These are phyloP conservation scores for Thyatira batis DNA, from an alignment of 2,888 invertebrate genomes.

Conservation along the genomic window DNA sequence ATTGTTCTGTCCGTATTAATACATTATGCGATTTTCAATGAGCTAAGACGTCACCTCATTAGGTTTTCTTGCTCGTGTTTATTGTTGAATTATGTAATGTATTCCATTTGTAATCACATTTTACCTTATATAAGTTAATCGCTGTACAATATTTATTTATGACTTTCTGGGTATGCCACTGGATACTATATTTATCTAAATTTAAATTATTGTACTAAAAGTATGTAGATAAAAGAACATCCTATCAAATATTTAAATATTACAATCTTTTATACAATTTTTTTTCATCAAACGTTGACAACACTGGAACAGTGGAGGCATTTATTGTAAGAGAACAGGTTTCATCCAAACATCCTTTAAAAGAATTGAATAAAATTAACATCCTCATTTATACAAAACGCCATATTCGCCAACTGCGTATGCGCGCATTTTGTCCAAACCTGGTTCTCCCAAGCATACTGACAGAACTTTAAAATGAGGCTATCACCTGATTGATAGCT, in stretches of 20 bases:
- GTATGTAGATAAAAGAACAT: too few species aligned
- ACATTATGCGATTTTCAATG: constrained; percentile 47
- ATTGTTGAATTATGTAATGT: constrained; percentile 26
- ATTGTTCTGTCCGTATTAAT: constrained; percentile 49
- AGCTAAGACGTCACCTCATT: constrained; percentile 12
- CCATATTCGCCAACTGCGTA: not conserved
- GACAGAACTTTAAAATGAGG: too few species aligned
- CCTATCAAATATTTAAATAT: too few species aligned
- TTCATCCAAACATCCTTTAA: not conserved
- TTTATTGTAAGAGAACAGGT: not conserved
- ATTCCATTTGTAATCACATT: constrained; percentile 34
- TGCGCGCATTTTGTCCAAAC: not conserved
- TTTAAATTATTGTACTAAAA: constrained; percentile 5
- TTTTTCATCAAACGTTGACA: not conserved
- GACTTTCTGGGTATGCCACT: constrained; percentile 15
- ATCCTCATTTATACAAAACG: not conserved
- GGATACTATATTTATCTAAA: not conserved
- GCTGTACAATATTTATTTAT: not conserved
- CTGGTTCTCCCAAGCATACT: too few species aligned
- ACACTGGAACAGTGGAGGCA: not conserved
- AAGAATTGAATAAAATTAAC: not conserved
- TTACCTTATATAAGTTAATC: constrained; percentile 29
- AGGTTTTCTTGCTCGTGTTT: constrained; percentile 12
- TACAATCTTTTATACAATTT: too few species aligned
- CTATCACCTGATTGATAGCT: too few species aligned